Evolutionary conservation across 1,140 invertebrate genomes (phyloP).

Genomic region (Atopsyche davidsoni): DNA sequence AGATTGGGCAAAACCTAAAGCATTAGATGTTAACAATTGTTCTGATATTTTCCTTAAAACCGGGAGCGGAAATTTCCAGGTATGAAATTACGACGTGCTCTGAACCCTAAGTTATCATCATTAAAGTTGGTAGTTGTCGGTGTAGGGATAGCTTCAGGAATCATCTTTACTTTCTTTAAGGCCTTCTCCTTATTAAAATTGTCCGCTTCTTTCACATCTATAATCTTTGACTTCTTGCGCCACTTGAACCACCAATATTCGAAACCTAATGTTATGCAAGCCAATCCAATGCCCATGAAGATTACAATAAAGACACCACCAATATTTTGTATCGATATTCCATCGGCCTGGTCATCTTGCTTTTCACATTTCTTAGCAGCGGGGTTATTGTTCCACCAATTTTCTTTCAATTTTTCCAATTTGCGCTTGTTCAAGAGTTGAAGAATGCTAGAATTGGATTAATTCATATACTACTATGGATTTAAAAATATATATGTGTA

Average conservation of each 20-base stretch:
- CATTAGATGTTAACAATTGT: neutral
- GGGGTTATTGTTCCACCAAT: conserved; percentile 91
- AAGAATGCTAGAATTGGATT: conserved; percentile 64
- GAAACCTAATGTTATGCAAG: conserved; percentile 83
- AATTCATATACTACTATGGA: conserved; percentile 1
- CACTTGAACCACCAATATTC: conserved; percentile 94
- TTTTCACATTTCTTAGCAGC: conserved; percentile 75
- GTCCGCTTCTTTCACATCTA: conserved; percentile 49
- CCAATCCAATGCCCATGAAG: conserved; percentile 86
- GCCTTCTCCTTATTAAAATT: conserved; percentile 14
- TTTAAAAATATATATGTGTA: neutral
- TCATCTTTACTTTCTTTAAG: conserved; percentile 18
- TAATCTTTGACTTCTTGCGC: conserved; percentile 52
- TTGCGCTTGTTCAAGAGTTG: conserved; percentile 86
- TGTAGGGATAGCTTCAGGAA: conserved; percentile 5
- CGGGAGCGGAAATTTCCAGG: conserved; percentile 20
- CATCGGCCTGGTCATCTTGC: conserved; percentile 86
- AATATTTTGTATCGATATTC: conserved; percentile 96
- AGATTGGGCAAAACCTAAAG: too few species aligned
- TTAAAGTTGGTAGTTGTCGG: conserved; percentile 5
- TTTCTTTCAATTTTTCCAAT: conserved; percentile 89
- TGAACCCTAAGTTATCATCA: conserved; percentile 23
- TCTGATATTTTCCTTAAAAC: conserved; percentile 21
- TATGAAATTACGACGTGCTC: conserved; percentile 24
- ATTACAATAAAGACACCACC: conserved; percentile 97